Percentiles rank a stretch among this genome's conserved stretches.
Conservation (phyloP, 1,140 invertebrate genomes). For the Brachionus paranguensis region DNA sequence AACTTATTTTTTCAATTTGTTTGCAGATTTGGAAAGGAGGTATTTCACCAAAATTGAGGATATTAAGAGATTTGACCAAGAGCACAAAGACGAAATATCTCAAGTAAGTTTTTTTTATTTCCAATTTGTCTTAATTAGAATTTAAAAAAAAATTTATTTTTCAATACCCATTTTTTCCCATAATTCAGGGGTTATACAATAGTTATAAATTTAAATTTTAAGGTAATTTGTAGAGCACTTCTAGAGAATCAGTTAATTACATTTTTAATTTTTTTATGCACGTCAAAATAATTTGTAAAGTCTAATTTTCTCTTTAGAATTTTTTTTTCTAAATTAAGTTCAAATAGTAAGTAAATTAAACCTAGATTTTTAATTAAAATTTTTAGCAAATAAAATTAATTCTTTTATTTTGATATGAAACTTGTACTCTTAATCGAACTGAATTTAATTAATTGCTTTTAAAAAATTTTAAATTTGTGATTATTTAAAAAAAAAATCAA, state of each 20-base stretch:
- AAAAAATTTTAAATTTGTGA: neutral
- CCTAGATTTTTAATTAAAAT: neutral
- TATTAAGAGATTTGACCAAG: constrained; percentile 6
- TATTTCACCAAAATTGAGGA: constrained; percentile 10
- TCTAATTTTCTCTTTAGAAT: neutral
- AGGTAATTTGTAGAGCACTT: neutral
- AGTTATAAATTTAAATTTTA: neutral
- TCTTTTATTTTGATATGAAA: neutral
- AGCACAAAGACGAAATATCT: constrained; percentile 14
- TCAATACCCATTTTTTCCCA: too few species aligned
- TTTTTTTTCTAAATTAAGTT: neutral
- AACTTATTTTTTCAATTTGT: constrained; percentile 15
- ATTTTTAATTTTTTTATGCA: too few species aligned
- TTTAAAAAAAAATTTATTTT: too few species aligned
- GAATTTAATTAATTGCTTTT: neutral
- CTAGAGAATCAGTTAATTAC: neutral
- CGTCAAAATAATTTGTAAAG: neutral
- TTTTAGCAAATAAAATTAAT: neutral
- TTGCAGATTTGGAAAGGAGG: neutral
- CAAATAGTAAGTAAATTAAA: neutral
- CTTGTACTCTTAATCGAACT: neutral
- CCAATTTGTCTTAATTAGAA: too few species aligned
- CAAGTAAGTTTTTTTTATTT: neutral
- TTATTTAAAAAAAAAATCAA: neutral
- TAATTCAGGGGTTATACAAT: too few species aligned